phyloP scores from a whole-genome alignment of 2,113 vertebrate species.

The Cettia cetti region DNA sequence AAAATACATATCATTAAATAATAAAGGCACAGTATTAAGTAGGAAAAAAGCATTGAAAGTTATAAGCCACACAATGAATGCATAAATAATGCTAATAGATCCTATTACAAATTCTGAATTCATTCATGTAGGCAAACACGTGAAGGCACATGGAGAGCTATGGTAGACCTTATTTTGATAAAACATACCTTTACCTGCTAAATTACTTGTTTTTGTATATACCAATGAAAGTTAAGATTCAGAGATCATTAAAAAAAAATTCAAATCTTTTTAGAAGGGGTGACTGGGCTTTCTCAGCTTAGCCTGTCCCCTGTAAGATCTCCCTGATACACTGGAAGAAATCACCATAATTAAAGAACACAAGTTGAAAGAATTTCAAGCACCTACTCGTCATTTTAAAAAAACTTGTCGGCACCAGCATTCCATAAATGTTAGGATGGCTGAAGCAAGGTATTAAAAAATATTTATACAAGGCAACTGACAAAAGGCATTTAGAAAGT shows the following conservation, averaged over 20 bases:
- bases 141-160: neutral
- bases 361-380: neutral
- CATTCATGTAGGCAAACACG: neutral
- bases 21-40: neutral
- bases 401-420: neutral
- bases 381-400: accelerated
- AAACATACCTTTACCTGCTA: neutral
- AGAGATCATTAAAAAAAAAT: neutral
- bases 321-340: neutral
- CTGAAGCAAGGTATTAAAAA: neutral
- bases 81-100: neutral
- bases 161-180: neutral
- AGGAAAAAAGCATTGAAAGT: neutral
- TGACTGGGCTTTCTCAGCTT: neutral
- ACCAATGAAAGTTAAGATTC: neutral
- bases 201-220: neutral
- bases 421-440: neutral
- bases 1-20: neutral
- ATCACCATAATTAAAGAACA: neutral
- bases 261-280: neutral
- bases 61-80: neutral
- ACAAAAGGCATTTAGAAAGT: neutral
- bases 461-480: neutral
- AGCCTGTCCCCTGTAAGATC: neutral
- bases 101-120: neutral